A percentile compares a stretch with the other conserved stretches of the same genome.
Conservation (phyloP, 2,797 vertebrate genomes). For the Scolopax bukidnonensis region DNA sequence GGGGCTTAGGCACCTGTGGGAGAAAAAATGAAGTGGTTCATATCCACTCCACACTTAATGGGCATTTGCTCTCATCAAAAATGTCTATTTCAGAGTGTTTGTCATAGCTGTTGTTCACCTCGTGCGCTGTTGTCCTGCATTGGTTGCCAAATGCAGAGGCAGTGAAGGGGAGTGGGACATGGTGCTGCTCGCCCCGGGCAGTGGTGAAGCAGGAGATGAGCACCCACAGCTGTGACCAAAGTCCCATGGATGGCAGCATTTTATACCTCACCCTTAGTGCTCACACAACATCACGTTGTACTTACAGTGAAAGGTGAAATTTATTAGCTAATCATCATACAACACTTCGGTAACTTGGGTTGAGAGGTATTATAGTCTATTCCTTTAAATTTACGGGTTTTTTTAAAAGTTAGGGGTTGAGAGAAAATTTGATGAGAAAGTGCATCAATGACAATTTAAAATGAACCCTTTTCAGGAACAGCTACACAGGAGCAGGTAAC, state of each 20-base stretch:
- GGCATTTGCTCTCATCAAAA: neutral
- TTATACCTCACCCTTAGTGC: neutral
- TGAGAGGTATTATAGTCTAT: neutral
- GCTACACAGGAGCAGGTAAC: neutral
- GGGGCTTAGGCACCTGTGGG: neutral
- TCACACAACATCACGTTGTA: no score
- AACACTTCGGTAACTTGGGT: neutral
- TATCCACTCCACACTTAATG: neutral
- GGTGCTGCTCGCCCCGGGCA: neutral
- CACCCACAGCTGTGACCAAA: fast-evolving
- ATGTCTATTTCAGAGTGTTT: neutral
- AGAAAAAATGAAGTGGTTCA: neutral
- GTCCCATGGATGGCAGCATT: neutral
- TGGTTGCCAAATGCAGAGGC: neutral
- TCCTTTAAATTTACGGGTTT: neutral
- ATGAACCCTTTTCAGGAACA: neutral
- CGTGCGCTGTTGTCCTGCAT: neutral
- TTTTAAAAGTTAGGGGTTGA: neutral
- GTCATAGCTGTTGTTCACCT: neutral
- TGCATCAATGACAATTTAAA: neutral
- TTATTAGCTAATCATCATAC: neutral
- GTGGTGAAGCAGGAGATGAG: neutral
- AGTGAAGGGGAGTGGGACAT: fast-evolving
- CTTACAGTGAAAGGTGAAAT: neutral
- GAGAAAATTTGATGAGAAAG: neutral